Conservation (phyloP, 1,140 invertebrate genomes). For the Danaus plexippus region DNA sequence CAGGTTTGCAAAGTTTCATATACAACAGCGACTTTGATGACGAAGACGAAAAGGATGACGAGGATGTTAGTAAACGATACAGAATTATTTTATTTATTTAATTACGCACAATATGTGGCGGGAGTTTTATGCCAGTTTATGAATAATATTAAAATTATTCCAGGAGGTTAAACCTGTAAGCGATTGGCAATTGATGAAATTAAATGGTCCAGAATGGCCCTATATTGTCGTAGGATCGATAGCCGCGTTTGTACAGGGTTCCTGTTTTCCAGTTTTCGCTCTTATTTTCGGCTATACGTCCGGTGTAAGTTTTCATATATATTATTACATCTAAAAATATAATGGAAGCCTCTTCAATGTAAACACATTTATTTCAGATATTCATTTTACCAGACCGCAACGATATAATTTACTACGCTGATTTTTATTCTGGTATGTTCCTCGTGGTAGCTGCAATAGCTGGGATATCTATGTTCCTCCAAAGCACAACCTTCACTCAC, state of each 20-base stretch:
- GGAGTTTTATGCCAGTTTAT: no score
- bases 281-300: conserved; percentile 88
- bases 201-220: conserved; percentile 86
- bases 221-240: conserved; percentile 81
- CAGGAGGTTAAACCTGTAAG: conserved; percentile 55
- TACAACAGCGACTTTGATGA: conserved; percentile 47
- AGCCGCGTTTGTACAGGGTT: conserved; percentile 80
- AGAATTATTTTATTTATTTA: background rate
- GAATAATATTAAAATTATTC: conserved; percentile 13
- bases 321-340: background rate
- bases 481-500: conserved; percentile 82
- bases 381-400: conserved; percentile 39
- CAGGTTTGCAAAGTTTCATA: conserved; percentile 47
- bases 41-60: conserved; percentile 41
- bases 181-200: conserved; percentile 75
- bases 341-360: background rate
- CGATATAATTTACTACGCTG: conserved; percentile 44
- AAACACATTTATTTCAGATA: conserved; percentile 41
- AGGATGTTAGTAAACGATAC: conserved; percentile 25
- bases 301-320: conserved; percentile 72
- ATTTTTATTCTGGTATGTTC: conserved; percentile 61
- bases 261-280: conserved; percentile 85
- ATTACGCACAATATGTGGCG: background rate
- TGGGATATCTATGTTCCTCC: conserved; percentile 77
- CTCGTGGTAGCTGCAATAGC: conserved; percentile 58